These are phyloP conservation scores for Saccopteryx leptura DNA, from an alignment of 2,113 vertebrate genomes.

Conservation along the genomic window DNA sequence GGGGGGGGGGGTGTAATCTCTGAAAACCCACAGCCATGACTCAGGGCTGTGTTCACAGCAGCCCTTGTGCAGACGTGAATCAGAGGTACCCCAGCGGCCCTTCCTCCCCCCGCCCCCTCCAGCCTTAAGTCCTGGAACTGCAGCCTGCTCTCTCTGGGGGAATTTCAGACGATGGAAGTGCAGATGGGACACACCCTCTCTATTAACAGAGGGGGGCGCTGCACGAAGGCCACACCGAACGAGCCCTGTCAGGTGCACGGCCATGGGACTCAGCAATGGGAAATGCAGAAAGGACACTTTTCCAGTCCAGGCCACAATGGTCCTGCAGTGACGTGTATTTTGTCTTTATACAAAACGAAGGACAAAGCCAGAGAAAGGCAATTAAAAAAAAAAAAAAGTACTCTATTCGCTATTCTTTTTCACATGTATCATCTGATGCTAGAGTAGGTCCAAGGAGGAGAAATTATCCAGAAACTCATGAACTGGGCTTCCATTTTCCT, in stretches of 20 bases:
- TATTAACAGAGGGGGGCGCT: neutral
- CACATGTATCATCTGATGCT: neutral
- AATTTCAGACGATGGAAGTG: neutral
- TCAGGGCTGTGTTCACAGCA: neutral
- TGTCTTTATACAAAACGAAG: neutral
- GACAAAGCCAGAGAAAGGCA: conserved; percentile 34
- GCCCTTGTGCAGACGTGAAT: neutral
- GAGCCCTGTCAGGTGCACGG: neutral
- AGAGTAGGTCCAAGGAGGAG: neutral
- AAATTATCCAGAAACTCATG: neutral
- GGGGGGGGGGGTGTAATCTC: neutral
- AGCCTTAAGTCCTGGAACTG: neutral
- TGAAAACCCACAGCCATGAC: neutral
- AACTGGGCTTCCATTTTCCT: neutral
- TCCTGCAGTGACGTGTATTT: neutral
- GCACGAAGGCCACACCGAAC: too few relatives aligned
- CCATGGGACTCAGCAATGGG: rapidly evolving
- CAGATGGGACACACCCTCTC: neutral
- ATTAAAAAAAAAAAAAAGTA: neutral
- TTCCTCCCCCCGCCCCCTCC: neutral
- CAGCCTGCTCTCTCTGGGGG: neutral
- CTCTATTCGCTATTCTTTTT: neutral
- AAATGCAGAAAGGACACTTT: neutral
- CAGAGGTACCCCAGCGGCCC: neutral
- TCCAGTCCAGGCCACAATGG: neutral